A percentile compares a stretch with the other conserved stretches of the same genome.
Evolutionary conservation across 2,888 invertebrate genomes (phyloP).

Genomic region (Metallyticus violacea): DNA sequence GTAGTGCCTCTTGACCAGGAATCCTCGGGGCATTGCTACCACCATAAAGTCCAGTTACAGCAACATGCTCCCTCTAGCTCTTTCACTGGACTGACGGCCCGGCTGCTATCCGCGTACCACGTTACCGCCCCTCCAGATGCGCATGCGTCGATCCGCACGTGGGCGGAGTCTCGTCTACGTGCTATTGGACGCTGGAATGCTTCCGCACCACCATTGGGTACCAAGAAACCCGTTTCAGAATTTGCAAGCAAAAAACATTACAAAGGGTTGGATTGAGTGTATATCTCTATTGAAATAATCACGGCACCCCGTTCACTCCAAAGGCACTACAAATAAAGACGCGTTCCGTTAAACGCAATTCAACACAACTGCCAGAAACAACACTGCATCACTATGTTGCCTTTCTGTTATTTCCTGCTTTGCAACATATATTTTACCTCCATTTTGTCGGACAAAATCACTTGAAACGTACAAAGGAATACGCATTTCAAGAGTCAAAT

Average conservation of each 20-base stretch:
- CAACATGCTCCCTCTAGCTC: not conserved
- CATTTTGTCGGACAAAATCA: too few relatives aligned
- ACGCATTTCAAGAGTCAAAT: too few relatives aligned
- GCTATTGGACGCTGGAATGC: not conserved
- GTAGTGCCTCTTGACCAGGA: conserved; percentile 29
- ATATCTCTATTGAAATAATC: not conserved
- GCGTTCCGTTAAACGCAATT: not conserved
- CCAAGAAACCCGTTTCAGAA: not conserved
- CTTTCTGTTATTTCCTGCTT: too few relatives aligned
- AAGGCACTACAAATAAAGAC: not conserved
- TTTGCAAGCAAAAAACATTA: not conserved
- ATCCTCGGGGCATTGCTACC: conserved; percentile 31
- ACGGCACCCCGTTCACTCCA: too few relatives aligned
- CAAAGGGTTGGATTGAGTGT: not conserved
- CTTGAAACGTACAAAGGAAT: too few relatives aligned
- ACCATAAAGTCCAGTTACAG: not conserved
- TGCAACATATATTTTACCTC: too few relatives aligned
- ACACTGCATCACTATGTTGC: too few relatives aligned
- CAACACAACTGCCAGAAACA: too few relatives aligned
- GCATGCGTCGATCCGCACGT: not conserved
- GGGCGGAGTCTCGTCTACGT: not conserved
- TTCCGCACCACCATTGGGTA: not conserved
- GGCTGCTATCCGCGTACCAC: not conserved
- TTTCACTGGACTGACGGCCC: not conserved
- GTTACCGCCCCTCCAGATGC: not conserved